Conservation (phyloP, 2,113 vertebrate species). For the Octodon degus region DNA sequence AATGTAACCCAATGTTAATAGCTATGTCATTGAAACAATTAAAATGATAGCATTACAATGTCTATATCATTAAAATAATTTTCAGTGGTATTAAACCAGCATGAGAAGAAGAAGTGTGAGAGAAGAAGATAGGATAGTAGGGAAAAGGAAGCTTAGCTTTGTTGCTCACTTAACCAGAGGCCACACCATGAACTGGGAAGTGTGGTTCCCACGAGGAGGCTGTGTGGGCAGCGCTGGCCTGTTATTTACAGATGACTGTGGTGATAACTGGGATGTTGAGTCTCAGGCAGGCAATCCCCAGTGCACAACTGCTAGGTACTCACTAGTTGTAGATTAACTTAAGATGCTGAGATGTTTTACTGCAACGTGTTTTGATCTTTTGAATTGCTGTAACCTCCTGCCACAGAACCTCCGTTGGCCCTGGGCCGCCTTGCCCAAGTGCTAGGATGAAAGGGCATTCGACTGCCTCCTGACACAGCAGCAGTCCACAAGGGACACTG, state of each 20-base stretch:
- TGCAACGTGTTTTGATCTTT: too few relatives aligned
- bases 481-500: neutral
- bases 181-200: neutral
- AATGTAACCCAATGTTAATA: neutral
- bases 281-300: neutral
- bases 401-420: neutral
- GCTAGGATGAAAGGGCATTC: neutral
- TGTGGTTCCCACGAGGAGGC: neutral
- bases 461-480: neutral
- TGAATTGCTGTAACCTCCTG: neutral
- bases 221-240: neutral
- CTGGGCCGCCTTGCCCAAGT: neutral
- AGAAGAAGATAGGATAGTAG: neutral
- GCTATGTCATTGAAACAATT: neutral
- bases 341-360: too few relatives aligned
- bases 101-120: neutral
- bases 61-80: neutral
- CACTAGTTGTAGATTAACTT: too few relatives aligned
- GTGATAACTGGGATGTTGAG: neutral
- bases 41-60: neutral
- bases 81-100: neutral
- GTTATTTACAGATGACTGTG: neutral
- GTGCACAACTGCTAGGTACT: neutral
- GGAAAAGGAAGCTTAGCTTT: neutral
- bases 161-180: neutral